Evolutionary conservation across 2,113 vertebrate genomes (phyloP).

Genomic region (Equus przewalskii): DNA sequence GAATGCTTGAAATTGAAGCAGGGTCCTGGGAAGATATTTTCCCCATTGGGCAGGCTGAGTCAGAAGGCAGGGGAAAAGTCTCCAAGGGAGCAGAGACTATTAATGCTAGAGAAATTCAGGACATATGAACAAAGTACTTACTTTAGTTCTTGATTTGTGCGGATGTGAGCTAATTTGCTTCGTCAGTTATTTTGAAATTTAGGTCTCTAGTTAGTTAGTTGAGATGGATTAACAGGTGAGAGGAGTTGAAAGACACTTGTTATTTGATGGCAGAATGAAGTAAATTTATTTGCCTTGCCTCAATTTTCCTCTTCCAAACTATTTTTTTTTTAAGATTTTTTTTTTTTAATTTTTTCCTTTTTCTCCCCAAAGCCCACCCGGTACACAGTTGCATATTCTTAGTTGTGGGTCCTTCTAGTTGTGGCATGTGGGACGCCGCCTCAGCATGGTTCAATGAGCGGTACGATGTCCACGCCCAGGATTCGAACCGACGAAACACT

Average conservation of each 20-base stretch:
- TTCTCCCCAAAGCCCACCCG: too few species aligned
- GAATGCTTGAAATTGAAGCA: neutral
- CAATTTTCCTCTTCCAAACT: neutral
- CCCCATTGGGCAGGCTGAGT: neutral
- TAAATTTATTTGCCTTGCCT: neutral
- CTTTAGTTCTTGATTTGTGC: neutral
- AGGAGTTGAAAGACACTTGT: neutral
- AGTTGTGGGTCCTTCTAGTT: too few species aligned
- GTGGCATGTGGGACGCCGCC: too few species aligned
- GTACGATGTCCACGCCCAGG: too few species aligned
- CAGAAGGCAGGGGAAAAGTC: neutral
- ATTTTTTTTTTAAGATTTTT: neutral
- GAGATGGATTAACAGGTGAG: neutral
- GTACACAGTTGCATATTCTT: too few species aligned
- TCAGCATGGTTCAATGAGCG: too few species aligned
- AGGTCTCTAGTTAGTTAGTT: neutral
- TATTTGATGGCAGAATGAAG: slow-evolving; percentile 14
- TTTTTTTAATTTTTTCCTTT: too few species aligned
- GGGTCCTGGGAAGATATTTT: neutral
- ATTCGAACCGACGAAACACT: too few species aligned
- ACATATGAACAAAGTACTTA: neutral
- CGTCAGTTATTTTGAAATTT: neutral
- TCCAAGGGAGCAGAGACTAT: neutral
- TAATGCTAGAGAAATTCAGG: neutral
- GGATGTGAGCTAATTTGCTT: neutral